Base-by-base conservation (phyloP, 2,113 vertebrate species). In the Aegithalos caudatus region DNA sequence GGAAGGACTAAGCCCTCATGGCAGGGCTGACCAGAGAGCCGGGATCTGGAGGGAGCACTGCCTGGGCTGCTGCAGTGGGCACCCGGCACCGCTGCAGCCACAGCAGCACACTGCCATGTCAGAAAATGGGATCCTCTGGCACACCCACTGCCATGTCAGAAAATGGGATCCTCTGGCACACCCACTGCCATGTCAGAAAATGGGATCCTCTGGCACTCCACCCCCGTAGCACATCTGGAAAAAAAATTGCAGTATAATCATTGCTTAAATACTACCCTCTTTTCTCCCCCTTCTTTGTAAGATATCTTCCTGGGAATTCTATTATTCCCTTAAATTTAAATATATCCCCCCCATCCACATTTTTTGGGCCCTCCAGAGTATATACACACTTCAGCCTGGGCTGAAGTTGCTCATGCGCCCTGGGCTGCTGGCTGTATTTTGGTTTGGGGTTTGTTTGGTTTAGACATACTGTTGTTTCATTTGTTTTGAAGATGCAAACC, bases 401-500 rank as follows among this genome's bases (percentile, higher is more conserved):
- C 37, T 38, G 37, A 92, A 71, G 89, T 65, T 96, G 91, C 92
- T 95, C 95, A 90, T 96, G 92, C 71, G 48, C 72, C 78, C 29
- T 94, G 91, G 57, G 45, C 73, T 66, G 82, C 67, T 91, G 81
- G 76, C 86, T 86, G 70, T 89, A 61, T 94, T 96, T 88, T 86
- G 94, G 50, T 48, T 81, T 92, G 91, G 71, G 50, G 48, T 93
- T 97, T 96, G 94, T 97, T 97, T 97, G 94, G 65, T 94, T 97
- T 96, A 94, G 77, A 47, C 96, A 96, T 97, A 94, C 96, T 95
- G 95, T 86, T 94, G 92, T 94, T 89, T 93, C 94, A 58, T 97
- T 96, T 97, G 95, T 97, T 96, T 97, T 96, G 81, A 97, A 92
- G 92, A 94, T 96, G 86, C 84, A 96, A 95, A 96, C 91, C 95